Evolutionary conservation across 1,140 invertebrate genomes (phyloP).

Genomic region (Pseudomyrmex concolor): DNA sequence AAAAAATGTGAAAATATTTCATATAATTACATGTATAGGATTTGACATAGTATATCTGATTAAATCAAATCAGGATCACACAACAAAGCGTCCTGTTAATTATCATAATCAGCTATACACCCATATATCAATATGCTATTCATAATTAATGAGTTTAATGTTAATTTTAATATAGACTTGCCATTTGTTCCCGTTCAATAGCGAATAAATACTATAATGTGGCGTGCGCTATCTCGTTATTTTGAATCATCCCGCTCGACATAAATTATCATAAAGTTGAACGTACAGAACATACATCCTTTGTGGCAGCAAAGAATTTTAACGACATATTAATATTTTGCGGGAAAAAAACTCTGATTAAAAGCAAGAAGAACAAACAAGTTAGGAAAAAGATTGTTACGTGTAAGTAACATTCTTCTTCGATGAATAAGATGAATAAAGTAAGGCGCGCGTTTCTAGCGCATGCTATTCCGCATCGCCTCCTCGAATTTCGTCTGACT

Average conservation of each 20-base stretch:
- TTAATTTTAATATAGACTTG: constrained; percentile 44
- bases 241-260: background rate
- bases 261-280: constrained; percentile 9
- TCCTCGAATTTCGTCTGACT: constrained; percentile 65
- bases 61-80: constrained; percentile 41
- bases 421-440: constrained; percentile 56
- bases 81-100: constrained; percentile 45
- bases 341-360: background rate
- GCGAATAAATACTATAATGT: constrained; percentile 9
- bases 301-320: background rate
- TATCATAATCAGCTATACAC: constrained; percentile 44
- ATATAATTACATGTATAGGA: constrained; percentile 1
- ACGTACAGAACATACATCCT: background rate
- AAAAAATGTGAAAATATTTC: no score
- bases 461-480: constrained; percentile 63
- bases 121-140: constrained; percentile 57
- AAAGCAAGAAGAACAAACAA: background rate
- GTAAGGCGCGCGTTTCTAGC: constrained; percentile 2
- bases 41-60: constrained; percentile 64
- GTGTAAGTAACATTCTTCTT: constrained; percentile 48
- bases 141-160: constrained; percentile 46
- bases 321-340: background rate
- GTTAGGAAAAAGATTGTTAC: constrained; percentile 20
- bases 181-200: constrained; percentile 43
- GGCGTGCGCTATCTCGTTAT: constrained; percentile 12